phyloP scores from a whole-genome alignment of 2,797 vertebrate species.

The Muscicapa comitata region DNA sequence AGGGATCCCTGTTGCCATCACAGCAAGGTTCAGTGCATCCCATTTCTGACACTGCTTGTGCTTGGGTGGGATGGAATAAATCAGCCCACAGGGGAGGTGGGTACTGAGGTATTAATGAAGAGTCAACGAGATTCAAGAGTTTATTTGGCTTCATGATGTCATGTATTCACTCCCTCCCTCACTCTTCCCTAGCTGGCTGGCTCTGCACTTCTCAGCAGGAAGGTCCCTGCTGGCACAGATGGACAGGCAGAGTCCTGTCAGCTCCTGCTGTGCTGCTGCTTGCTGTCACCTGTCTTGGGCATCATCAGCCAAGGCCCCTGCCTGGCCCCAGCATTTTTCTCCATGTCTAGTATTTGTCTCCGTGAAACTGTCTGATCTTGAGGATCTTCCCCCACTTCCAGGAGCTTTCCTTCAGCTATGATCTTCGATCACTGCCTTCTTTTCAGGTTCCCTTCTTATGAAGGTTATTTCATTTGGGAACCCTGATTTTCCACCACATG shows the following conservation, averaged over 20 bases:
- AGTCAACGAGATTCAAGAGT: neutral
- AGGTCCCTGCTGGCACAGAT: neutral
- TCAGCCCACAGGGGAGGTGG: neutral
- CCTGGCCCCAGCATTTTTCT: neutral
- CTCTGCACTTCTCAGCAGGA: neutral
- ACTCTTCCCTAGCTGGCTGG: too few species aligned
- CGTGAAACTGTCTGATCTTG: neutral
- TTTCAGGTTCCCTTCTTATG: neutral
- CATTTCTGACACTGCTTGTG: neutral
- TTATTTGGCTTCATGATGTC: neutral
- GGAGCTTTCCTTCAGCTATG: neutral
- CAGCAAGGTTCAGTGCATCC: too few species aligned
- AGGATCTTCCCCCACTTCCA: neutral
- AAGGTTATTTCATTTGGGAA: neutral
- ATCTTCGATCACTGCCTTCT: neutral
- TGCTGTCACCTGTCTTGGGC: neutral
- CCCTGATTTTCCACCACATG: neutral
- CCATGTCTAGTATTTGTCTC: neutral
- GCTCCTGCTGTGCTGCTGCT: neutral
- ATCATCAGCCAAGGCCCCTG: neutral
- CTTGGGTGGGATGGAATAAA: neutral
- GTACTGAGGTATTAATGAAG: neutral
- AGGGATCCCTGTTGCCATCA: rapidly evolving
- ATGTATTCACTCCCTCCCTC: rapidly evolving
- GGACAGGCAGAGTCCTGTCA: neutral